These are phyloP conservation scores for Eueremaeus valkanovi DNA, from an alignment of 2,888 invertebrate species.

Conservation along the genomic window DNA sequence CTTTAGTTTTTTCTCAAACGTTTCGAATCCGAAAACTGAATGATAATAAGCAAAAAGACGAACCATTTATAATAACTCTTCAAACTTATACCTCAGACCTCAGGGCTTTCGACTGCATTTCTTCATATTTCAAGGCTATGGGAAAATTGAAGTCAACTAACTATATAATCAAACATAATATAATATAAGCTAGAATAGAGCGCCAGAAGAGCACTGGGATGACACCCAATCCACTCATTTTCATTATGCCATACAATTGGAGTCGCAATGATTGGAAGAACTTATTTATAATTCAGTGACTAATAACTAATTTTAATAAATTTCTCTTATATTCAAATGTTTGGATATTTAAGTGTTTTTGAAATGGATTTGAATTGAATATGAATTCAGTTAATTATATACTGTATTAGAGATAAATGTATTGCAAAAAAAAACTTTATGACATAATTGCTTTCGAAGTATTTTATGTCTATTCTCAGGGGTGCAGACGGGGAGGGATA, in stretches of 20 bases:
- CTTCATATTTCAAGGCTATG: conserved; percentile 33
- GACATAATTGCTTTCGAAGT: too few species aligned
- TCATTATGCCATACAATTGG: not conserved
- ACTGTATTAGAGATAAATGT: too few species aligned
- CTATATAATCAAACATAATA: conserved; percentile 17
- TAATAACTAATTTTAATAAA: too few species aligned
- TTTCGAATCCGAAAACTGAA: not conserved
- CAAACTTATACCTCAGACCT: conserved; percentile 26
- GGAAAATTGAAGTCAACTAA: conserved; percentile 34
- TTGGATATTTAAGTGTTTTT: too few species aligned
- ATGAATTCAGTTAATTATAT: too few species aligned
- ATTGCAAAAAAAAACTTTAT: too few species aligned
- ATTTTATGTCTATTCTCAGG: too few species aligned
- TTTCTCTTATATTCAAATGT: too few species aligned
- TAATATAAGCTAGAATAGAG: not conserved
- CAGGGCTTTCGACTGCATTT: conserved; percentile 10
- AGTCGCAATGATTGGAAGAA: not conserved
- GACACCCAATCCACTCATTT: conserved; percentile 29
- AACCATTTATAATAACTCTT: conserved; percentile 30
- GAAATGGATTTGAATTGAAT: too few species aligned
- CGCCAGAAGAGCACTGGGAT: not conserved
- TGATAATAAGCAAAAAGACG: conserved; percentile 11
- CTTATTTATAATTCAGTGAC: not conserved
- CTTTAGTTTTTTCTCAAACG: not conserved
- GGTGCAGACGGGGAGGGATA: too few species aligned